Evolutionary conservation across 2,797 vertebrate species (phyloP), one percentile per base, ranked within the genome.

Genomic region (Hybognathus amarus): DNA sequence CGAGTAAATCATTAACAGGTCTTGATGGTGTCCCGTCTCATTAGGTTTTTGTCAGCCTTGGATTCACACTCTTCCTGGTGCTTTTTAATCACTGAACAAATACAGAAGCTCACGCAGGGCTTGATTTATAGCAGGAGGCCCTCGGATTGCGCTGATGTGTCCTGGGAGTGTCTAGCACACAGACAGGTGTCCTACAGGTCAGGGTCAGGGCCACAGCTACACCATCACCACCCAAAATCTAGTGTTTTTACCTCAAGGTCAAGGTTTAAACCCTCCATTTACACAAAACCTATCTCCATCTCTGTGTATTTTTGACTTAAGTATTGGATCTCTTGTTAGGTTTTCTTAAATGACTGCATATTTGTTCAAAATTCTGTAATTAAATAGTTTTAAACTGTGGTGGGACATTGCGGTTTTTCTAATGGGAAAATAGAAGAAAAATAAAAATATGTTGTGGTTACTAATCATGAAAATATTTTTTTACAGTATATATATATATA

Each of bases 51-150:
- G 92, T 92, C 94, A 93, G 91, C 90, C 91, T 91, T 83, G 64
- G 63, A 89, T 93, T 93, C 88, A 88, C 87, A 87, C 87, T 90
- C 92, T 91, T 88, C 89, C 95, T 95, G 92, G 94, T 94, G 92
- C 93, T 95, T 93, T 95, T 96, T 96, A 97, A 97, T 97, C 94
- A 91, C 93, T 94, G 93, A 94, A 95, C 96, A 96, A 97, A 97
- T 95, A 97, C 91, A 85, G 90, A 89, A 93, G 92, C 91, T 90
- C 92, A 92, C 94, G 95, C 79, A 95, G 90, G 85, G 85, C 85
- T 89, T 97, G 96, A 97, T 96, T 96, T 96, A 96, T 95, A 88
- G 92, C 90, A 89, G 93, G 93, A 92, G 93, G 91, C 94, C 93
- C 91, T 92, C 93, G 91, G 86, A 77, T 79, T 83, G 84, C 56